phyloP scores from a whole-genome alignment of 2,113 vertebrate species.

The Leptodactylus fuscus region DNA sequence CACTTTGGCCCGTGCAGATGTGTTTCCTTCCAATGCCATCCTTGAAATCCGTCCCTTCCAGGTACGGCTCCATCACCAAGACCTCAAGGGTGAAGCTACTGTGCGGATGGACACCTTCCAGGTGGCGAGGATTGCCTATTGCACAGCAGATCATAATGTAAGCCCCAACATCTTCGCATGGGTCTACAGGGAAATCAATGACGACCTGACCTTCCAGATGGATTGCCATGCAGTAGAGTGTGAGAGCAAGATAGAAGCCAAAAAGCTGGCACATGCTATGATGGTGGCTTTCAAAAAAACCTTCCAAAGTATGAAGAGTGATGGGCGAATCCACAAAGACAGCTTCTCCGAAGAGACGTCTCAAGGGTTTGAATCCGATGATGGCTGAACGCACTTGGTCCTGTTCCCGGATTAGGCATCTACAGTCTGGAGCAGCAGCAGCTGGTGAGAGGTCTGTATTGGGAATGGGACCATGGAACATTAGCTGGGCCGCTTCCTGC shows the following conservation, averaged over 20 bases:
- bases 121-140: conserved; percentile 97
- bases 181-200: conserved; percentile 98
- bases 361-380: conserved; percentile 88
- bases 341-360: conserved; percentile 89
- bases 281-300: conserved; percentile 99
- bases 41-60: conserved; percentile 98
- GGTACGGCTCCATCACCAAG: conserved; percentile 93
- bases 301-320: conserved; percentile 98
- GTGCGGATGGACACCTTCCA: conserved; percentile 97
- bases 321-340: conserved; percentile 93
- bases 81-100: conserved; percentile 86
- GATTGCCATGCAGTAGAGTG: conserved; percentile 98
- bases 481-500: conserved; percentile 75
- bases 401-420: conserved; percentile 67
- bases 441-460: conserved; percentile 69
- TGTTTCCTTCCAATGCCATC: conserved; percentile 79
- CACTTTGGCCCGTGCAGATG: conserved; percentile 75
- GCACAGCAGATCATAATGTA: conserved; percentile 95
- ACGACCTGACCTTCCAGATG: conserved; percentile 98
- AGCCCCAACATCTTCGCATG: conserved; percentile 96
- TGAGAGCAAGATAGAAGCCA: conserved; percentile 96
- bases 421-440: conserved; percentile 72
- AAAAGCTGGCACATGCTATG: conserved; percentile 98
- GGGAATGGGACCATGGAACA: conserved; percentile 71
- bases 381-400: conserved; percentile 76